These are phyloP conservation scores for Eupithecia inturbata DNA, from an alignment of 2,888 invertebrate genomes.

Conservation along the genomic window DNA sequence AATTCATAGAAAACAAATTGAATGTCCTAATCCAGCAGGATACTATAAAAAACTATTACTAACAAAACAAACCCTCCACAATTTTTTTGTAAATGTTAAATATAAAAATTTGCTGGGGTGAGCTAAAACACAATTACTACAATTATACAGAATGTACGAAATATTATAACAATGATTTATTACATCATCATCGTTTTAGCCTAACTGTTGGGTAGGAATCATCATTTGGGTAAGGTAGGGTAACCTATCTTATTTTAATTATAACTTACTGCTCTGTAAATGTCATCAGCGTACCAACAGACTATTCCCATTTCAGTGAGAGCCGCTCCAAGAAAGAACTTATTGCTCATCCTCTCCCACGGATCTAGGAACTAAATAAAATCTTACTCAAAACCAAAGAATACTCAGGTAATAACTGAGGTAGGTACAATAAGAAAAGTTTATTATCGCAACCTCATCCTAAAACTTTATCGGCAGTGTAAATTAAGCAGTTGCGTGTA, in stretches of 20 bases:
- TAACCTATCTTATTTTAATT: background rate
- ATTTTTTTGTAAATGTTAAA: background rate
- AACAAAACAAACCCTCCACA: too few relatives aligned
- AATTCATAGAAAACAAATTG: too few relatives aligned
- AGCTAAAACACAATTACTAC: background rate
- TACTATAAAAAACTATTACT: too few relatives aligned
- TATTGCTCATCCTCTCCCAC: conserved; percentile 72
- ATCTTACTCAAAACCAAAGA: conserved; percentile 1
- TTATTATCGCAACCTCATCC: background rate
- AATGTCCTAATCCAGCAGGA: too few relatives aligned
- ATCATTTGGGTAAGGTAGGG: too few relatives aligned
- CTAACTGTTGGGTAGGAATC: too few relatives aligned
- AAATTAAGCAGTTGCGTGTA: conserved; percentile 1
- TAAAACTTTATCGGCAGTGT: background rate
- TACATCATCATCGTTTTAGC: too few relatives aligned
- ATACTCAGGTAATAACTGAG: too few relatives aligned
- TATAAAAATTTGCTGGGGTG: too few relatives aligned
- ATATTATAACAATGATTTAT: too few relatives aligned
- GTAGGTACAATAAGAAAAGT: background rate
- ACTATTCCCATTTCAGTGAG: conserved; percentile 73
- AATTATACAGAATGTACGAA: too few relatives aligned
- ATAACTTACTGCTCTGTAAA: conserved; percentile 65
- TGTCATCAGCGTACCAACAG: conserved; percentile 77
- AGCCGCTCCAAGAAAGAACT: conserved; percentile 70
- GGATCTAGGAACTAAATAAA: conserved; percentile 67